phyloP scores from a whole-genome alignment of 2,113 vertebrate genomes.

The Zosterops pallidus region DNA sequence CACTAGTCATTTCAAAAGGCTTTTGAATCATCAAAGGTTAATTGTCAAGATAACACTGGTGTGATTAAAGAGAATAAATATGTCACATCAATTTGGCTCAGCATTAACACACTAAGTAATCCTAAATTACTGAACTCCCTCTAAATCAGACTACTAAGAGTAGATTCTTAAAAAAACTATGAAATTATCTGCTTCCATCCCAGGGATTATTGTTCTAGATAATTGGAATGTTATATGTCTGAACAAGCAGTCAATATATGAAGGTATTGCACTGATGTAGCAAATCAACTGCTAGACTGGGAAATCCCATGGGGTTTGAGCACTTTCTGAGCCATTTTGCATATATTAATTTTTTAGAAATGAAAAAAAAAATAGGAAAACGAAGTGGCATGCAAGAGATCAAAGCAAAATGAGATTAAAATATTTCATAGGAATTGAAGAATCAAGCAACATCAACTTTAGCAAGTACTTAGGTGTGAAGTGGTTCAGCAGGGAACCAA shows the following conservation, averaged over 20 bases:
- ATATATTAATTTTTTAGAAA: not conserved
- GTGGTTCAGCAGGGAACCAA: not conserved
- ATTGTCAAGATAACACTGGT: not conserved
- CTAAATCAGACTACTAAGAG: not conserved
- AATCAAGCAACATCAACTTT: not conserved
- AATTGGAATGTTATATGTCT: not conserved
- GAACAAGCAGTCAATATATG: not conserved
- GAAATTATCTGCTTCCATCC: not conserved
- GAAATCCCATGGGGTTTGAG: not conserved
- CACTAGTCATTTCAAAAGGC: not conserved
- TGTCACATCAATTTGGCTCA: not conserved
- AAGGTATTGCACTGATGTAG: not conserved
- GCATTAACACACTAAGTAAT: not conserved
- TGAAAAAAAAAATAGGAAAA: not conserved
- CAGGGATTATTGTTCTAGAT: not conserved
- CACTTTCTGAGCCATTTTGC: not conserved
- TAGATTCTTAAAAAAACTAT: not conserved
- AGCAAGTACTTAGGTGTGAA: not conserved
- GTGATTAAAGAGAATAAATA: not conserved
- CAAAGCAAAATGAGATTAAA: not conserved
- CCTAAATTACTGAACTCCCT: not conserved
- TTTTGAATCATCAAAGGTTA: constrained; percentile 40
- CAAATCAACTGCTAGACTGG: not conserved
- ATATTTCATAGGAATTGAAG: not conserved
- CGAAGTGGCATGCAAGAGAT: not conserved